These are phyloP conservation scores for Falcunculus frontatus DNA, from an alignment of 2,113 vertebrate species.

Conservation along the genomic window DNA sequence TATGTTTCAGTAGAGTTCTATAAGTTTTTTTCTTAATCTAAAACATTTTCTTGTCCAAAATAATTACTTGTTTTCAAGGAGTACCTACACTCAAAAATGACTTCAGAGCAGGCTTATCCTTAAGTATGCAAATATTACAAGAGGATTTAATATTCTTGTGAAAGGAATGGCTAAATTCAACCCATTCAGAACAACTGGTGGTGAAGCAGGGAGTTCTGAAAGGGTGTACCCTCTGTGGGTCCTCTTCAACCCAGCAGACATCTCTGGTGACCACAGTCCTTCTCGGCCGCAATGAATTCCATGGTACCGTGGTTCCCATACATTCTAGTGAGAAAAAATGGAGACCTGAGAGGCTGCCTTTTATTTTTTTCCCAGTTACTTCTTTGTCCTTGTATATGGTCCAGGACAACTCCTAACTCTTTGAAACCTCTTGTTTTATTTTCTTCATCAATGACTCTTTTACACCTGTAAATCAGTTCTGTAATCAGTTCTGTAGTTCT, in stretches of 20 bases:
- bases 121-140: background rate
- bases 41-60: background rate
- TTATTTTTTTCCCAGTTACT: background rate
- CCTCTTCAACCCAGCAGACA: background rate
- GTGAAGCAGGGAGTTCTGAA: background rate
- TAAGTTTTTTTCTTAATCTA: background rate
- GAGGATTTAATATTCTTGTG: background rate
- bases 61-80: background rate
- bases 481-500: background rate
- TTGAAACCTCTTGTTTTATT: background rate
- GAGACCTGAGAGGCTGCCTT: background rate
- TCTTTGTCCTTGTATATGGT: background rate
- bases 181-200: background rate
- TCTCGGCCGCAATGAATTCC: background rate
- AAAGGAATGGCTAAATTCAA: background rate
- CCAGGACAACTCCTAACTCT: background rate
- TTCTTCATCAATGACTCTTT: background rate
- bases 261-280: background rate
- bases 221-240: fast-evolving
- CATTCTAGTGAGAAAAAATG: background rate
- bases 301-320: too few relatives aligned
- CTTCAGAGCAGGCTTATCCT: background rate
- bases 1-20: background rate
- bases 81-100: background rate
- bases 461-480: background rate